Evolutionary conservation across 2,797 vertebrate genomes (phyloP), one percentile per base, ranked within the genome.

Genomic region (Sebastes steindachneri): DNA sequence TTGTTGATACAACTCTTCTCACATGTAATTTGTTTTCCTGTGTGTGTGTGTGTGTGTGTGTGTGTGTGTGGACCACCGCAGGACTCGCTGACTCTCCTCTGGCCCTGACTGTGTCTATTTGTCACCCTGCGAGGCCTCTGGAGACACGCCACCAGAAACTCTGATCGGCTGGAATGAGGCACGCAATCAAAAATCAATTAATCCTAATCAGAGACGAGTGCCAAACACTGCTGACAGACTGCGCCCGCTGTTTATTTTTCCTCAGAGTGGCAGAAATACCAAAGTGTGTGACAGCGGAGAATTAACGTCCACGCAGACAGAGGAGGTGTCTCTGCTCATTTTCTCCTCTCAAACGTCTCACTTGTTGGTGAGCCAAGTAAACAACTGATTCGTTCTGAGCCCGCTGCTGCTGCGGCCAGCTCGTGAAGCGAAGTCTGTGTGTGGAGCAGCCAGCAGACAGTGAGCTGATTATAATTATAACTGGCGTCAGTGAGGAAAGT

Each of bases 141-240:
- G 85, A 89, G 89, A 91, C 89, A 63, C 80, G 9, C 83, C 76
- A 80, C 70, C 86, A 84, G 0, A 87, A 90, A 91, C 90, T 88
- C 68, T 0, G 67, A 88, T 88, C 67, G 25, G 64, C 68, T 70
- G 70, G 77, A 93, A 90, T 12, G 87, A 75, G 59, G 15, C 33
- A 12, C 23, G 86, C 86, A 94, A 95, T 96, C 95, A 95, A 94
- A 93, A 79, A 84, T 51, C 85, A 78, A 94, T 95, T 93, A 85
- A 95, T 96, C 93, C 92, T 92, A 91, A 96, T 95, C 95, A 95
- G 90, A 79, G 86, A 59, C 68, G 58, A 82, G 82, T 29, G 84
- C 80, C 82, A 85, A 88, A 80, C 80, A 12, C 51, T 0, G 69
- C 60, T 58, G 75, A 85, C 71, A 65, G 73, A 70, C 80, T 71